Percentiles rank a stretch among this genome's conserved stretches.
These are phyloP conservation scores for Scalopus aquaticus DNA, from an alignment of 2,113 vertebrate genomes.

Conservation along the genomic window DNA sequence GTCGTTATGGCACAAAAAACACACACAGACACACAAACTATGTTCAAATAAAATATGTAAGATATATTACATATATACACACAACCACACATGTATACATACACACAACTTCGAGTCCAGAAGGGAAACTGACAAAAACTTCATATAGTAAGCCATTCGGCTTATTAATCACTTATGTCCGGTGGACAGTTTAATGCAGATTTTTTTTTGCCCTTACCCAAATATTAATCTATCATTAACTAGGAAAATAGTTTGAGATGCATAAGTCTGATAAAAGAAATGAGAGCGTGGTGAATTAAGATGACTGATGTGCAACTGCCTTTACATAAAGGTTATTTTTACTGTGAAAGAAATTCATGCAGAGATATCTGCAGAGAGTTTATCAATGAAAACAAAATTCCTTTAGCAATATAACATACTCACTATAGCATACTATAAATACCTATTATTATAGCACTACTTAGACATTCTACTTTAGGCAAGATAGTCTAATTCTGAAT, in stretches of 20 bases:
- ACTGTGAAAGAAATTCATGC: slow-evolving; percentile 54
- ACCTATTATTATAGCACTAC: slow-evolving; percentile 68
- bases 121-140: slow-evolving; percentile 45
- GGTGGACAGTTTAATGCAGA: slow-evolving; percentile 51
- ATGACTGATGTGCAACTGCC: slow-evolving; percentile 41
- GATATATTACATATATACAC: slow-evolving; percentile 57
- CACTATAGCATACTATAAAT: slow-evolving; percentile 65
- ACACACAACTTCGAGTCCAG: slow-evolving; percentile 59
- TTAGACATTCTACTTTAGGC: slow-evolving; percentile 80
- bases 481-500: slow-evolving; percentile 81
- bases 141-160: background rate
- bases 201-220: slow-evolving; percentile 40
- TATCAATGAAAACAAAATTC: slow-evolving; percentile 61
- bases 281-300: slow-evolving; percentile 33
- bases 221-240: slow-evolving; percentile 38
- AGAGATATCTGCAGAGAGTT: slow-evolving; percentile 56
- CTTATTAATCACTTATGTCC: slow-evolving; percentile 20
- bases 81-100: background rate
- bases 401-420: slow-evolving; percentile 65
- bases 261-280: slow-evolving; percentile 18
- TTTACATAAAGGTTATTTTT: slow-evolving; percentile 41
- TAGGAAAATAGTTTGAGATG: slow-evolving; percentile 15
- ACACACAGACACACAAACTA: slow-evolving; percentile 35
- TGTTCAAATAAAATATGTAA: slow-evolving; percentile 54
- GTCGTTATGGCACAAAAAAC: slow-evolving; percentile 78